Evolutionary conservation across 2,797 vertebrate genomes (phyloP), one percentile per base, ranked within the genome.

Genomic region (Euthynnus affinis): DNA sequence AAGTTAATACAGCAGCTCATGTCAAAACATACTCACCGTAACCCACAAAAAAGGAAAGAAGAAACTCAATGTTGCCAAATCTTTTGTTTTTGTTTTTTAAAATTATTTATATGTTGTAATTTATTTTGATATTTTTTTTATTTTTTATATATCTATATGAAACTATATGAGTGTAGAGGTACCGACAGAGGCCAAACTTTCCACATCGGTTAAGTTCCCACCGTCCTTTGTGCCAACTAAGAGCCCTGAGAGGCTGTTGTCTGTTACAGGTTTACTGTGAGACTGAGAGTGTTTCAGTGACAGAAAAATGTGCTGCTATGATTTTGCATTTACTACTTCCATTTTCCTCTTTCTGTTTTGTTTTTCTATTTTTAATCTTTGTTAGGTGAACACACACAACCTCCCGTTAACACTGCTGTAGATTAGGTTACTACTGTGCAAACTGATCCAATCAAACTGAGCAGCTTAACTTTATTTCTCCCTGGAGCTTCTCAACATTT

Each of bases 41-140:
- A 84, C 82, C 80, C 76, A 65, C 29, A 71, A 68, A 56, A 76
- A 81, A 85, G 62, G 79, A 77, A 81, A 65, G 59, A 82, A 87
- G 65, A 86, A 90, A 80, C 67, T 89, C 76, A 66, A 81, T 85
- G 71, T 95, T 96, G 95, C 95, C 95, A 96, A 96, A 95, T 92
- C 67, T 76, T 75, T 86, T 74, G 25, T 65, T 85, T 29, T 82
- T 74, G 0, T 81, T 88, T 76, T 78, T 70, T 84, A 76, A 25
- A 71, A 79, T 90, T 93, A 92, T 94, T 93, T 95, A 90, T 93
- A 89, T 88, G 82, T 94, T 91, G 74, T 93, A 91, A 94, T 94
- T 93, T 93, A 94, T 94, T 92, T 92, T 93, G 72, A 88, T 93
- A 92, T 89, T 78, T 89, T 86, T 81, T 80, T 74, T 80, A 82